phyloP scores from a whole-genome alignment of 2,113 vertebrate genomes.

The Edolisoma coerulescens region DNA sequence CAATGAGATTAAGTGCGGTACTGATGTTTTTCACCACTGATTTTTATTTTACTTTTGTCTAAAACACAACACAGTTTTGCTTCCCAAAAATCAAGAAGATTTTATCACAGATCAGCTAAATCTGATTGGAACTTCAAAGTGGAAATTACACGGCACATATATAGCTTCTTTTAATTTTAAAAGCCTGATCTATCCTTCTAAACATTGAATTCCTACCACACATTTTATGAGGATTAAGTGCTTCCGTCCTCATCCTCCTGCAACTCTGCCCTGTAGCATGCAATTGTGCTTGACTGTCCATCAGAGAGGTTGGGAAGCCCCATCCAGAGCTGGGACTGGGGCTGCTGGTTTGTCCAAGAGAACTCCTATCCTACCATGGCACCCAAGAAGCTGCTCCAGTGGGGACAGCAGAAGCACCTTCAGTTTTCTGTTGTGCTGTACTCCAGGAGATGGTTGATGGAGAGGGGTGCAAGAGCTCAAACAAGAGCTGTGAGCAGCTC shows the following conservation, averaged over 20 bases:
- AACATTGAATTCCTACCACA: accelerated
- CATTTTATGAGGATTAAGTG: background rate
- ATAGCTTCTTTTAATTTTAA: background rate
- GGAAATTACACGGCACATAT: background rate
- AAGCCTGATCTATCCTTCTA: background rate
- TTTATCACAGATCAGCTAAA: background rate
- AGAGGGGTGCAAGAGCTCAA: background rate
- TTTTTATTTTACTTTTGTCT: background rate
- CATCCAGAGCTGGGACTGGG: background rate
- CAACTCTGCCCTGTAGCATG: background rate
- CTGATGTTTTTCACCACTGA: background rate
- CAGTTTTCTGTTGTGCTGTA: background rate
- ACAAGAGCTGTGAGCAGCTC: background rate
- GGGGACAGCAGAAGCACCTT: background rate
- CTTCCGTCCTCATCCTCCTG: background rate
- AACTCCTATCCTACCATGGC: accelerated
- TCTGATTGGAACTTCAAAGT: background rate
- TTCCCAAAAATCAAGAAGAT: background rate
- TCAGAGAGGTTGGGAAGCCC: background rate
- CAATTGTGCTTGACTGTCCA: background rate
- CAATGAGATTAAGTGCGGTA: background rate
- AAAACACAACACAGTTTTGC: background rate
- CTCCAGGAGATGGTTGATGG: background rate
- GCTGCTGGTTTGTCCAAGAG: background rate
- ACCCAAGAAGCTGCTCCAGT: background rate